Evolutionary conservation across 1,140 invertebrate species (phyloP), one percentile per base, ranked within the genome.

Genomic region (Anastrepha ludens): DNA sequence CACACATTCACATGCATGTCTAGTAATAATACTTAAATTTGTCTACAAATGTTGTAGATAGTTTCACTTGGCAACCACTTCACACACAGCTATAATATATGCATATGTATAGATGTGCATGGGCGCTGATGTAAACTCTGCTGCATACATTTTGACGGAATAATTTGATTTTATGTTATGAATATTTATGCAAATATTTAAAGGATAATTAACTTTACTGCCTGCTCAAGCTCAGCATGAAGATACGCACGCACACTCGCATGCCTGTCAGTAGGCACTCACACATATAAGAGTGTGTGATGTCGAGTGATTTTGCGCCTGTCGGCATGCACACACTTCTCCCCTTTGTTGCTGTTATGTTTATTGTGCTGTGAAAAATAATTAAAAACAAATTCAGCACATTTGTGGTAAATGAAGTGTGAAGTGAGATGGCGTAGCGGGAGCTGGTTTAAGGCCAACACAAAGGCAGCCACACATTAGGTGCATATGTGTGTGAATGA

Each of bases 171-270:
- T 81, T 50, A 50, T 81, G 74, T 81, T 81, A 81, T 81, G 74
- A 81, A 81, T 81, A 58, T 81, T 81, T 81, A 81, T 81, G 74
- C 47, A 81, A 81, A 81, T 81, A 81, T 81, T 81, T 81, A 58
- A 81, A 81, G 74, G 74, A 29, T 58, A 81, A 81, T 81, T 81
- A 81, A 58, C 74, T 81, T 55, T 81, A 55, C 47, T 47, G n/a
- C 8, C 8, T 58, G 7, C 47, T 55, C 47, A 20, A 55, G 74
- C 41, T 15, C 47, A 81, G 44, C 41, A 47, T 6, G 50, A 11
- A 55, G 50, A 15, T 1, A 50, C 70, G 44, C 2, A 8, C 9
- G 2, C 17, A 55, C 17, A 55, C 44, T n/a, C 20, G 47, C 20
- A 8, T 9, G 50, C 47, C 13, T 9, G 4, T 29, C 8, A 15